Conservation (phyloP, 2,113 vertebrate species). For the Elephas maximus region DNA sequence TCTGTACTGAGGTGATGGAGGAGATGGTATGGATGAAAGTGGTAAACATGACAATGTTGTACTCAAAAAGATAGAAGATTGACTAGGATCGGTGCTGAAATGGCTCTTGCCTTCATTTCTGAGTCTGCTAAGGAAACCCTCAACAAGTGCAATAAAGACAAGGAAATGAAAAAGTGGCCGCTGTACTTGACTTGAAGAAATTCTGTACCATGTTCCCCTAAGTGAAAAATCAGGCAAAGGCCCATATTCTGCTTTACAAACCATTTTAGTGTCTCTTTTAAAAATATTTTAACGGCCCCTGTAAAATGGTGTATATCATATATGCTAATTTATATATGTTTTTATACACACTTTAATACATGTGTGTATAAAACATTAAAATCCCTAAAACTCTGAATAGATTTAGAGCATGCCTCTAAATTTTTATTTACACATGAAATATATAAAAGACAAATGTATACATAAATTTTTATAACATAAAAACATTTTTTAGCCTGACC, state of each 20-base stretch:
- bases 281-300: not conserved
- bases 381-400: slow-evolving; percentile 29
- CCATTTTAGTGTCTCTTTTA: not conserved
- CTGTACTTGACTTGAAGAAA: not conserved
- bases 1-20: not conserved
- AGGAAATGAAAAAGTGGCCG: too few species aligned
- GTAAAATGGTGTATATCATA: not conserved
- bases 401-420: slow-evolving; percentile 29
- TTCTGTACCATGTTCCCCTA: not conserved
- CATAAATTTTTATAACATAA: not conserved
- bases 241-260: not conserved
- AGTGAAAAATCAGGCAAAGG: not conserved
- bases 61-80: not conserved
- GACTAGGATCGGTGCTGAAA: rapidly evolving
- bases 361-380: not conserved
- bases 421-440: slow-evolving; percentile 1
- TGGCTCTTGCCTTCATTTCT: not conserved
- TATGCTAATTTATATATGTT: not conserved
- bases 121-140: not conserved
- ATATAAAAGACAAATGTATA: not conserved
- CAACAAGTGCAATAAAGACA: rapidly evolving
- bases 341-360: not conserved
- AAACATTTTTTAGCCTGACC: not conserved
- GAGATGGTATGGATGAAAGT: rapidly evolving
- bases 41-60: rapidly evolving